A percentile compares a stretch with the other conserved stretches of the same genome.
phyloP scores from a whole-genome alignment of 2,113 vertebrate species.

The Campylorhamphus procurvoides region DNA sequence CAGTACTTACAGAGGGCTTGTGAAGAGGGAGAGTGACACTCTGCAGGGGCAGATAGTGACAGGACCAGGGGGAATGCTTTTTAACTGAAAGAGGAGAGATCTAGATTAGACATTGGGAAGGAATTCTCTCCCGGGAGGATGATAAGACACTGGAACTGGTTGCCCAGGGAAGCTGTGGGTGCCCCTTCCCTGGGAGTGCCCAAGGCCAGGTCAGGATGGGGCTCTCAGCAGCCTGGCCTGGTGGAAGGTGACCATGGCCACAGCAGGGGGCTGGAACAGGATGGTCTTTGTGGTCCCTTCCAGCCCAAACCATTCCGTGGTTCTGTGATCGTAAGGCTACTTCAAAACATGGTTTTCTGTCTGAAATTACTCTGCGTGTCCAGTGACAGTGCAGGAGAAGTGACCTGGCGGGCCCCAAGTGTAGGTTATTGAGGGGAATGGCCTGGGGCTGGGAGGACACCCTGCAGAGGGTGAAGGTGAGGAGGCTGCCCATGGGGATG shows the following conservation, averaged over 20 bases:
- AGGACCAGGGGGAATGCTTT: background rate
- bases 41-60: background rate
- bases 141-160: rapidly evolving
- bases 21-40: background rate
- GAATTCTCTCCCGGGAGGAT: background rate
- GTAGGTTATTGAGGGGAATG: rapidly evolving
- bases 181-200: background rate
- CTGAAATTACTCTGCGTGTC: background rate
- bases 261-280: background rate
- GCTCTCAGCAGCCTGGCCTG: rapidly evolving
- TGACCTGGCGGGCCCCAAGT: too few species aligned
- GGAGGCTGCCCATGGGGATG: background rate
- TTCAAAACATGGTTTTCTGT: background rate
- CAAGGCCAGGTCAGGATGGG: too few species aligned
- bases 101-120: background rate
- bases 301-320: background rate
- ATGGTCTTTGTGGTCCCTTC: rapidly evolving
- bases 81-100: background rate
- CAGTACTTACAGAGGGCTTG: background rate
- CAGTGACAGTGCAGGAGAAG: background rate
- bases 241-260: background rate
- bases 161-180: background rate
- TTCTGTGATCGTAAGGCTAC: background rate
- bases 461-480: background rate
- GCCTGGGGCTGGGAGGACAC: background rate